Base-by-base conservation (phyloP, 2,888 invertebrate species). In the Cheilosia pagana region DNA sequence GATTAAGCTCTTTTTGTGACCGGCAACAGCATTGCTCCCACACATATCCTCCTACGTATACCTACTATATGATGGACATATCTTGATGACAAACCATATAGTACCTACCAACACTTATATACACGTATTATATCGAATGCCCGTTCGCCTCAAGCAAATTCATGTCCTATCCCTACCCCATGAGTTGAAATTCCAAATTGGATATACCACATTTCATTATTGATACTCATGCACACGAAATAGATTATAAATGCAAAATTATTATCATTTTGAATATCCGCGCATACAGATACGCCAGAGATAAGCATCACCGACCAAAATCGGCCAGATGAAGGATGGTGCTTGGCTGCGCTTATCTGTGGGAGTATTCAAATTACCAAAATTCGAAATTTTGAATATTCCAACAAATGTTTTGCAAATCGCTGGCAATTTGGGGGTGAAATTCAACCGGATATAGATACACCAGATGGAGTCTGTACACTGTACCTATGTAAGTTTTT, bases 181-280 rank as follows among this genome's bases (percentile, higher is more conserved):
- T 67, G 81, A 85, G 65, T 31, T 76, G 85, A 81, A 81, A 70
- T 75, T 76, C 19, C 65, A 81, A 85, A 85, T 85, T 85, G 85
- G 65, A 75, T 85, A 75, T 76, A 74, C 85, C 85, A 81, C 81
- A 85, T 85, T 85, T 81, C 81, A 81, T 85, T 79, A 85, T 85
- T 81, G 81, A 81, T 85, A 75, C 55, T 50, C 67, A 71, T 35
- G 50, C 57, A 60, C 43, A 65, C 43, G 63, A 62, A 79, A 21
- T 70, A 31, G 28, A 48, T 75, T 70, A 79, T 71, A 71, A 60
- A 70, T 71, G 48, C 59, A 43, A 48, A 67, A 85, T 77, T 68
- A 82, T 77, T 72, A 77, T 65, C 60, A 82, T 79, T 85, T 83
- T 79, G 70, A 67, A 70, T 77, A 82, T 82, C 50, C 41, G 43